These are phyloP conservation scores for Mimas tiliae DNA, from an alignment of 2,888 invertebrate genomes.

Conservation along the genomic window DNA sequence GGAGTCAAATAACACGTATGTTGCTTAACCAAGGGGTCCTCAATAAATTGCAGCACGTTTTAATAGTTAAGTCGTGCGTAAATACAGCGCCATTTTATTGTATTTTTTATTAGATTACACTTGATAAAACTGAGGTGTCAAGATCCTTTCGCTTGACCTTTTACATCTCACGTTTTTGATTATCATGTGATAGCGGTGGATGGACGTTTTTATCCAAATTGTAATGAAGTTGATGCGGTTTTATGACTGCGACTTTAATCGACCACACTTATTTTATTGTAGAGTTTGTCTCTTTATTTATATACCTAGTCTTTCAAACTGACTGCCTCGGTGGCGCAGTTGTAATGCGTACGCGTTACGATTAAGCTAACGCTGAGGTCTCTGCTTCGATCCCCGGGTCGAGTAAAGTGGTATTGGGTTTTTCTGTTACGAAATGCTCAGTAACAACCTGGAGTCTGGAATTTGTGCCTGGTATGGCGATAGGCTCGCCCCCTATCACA, in stretches of 20 bases:
- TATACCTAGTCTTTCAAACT: too few relatives aligned
- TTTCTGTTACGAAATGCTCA: too few relatives aligned
- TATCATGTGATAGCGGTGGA: not conserved
- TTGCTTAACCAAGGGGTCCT: not conserved
- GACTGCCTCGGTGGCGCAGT: too few relatives aligned
- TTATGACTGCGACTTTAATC: not conserved
- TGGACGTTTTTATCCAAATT: not conserved
- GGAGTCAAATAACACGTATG: not conserved
- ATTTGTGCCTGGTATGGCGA: too few relatives aligned
- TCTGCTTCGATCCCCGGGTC: too few relatives aligned
- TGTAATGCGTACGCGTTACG: too few relatives aligned
- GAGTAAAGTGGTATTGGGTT: too few relatives aligned
- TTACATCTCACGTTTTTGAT: not conserved
- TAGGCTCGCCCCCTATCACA: too few relatives aligned
- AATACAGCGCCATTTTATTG: slow-evolving; percentile 27
- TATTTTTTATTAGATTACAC: slow-evolving; percentile 10
- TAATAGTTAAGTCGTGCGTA: slow-evolving; percentile 39
- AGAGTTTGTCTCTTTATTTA: not conserved
- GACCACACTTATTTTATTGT: not conserved
- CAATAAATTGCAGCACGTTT: slow-evolving; percentile 45
- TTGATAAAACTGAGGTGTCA: not conserved
- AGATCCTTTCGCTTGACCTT: slow-evolving; percentile 7
- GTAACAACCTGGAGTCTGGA: too few relatives aligned
- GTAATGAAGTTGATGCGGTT: not conserved
- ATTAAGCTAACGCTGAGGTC: too few relatives aligned